phyloP scores from a whole-genome alignment of 2,888 invertebrate genomes.

The Athalia cordata region DNA sequence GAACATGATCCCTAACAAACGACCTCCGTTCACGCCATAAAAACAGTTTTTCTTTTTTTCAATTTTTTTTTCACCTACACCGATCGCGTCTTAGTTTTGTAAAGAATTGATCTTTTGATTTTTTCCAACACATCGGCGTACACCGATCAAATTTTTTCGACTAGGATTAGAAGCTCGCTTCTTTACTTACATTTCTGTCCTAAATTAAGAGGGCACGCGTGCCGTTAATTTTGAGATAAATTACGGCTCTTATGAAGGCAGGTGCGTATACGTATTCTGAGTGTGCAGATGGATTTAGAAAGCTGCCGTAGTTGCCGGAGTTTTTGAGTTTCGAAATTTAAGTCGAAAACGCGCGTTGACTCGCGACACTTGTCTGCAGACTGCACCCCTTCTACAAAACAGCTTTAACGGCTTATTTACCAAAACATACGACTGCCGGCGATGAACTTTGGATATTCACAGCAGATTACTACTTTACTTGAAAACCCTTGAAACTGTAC shows the following conservation, averaged over 20 bases:
- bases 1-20: too few species aligned
- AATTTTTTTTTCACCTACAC: too few species aligned
- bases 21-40: too few species aligned
- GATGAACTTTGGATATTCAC: conserved; percentile 48
- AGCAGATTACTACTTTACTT: neutral
- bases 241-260: conserved; percentile 38
- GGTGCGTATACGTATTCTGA: conserved; percentile 29
- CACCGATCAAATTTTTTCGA: neutral
- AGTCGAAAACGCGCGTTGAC: neutral
- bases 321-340: too few species aligned
- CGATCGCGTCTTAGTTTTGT: too few species aligned
- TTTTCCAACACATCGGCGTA: too few species aligned
- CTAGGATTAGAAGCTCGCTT: neutral
- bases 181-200: neutral
- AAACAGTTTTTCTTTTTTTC: neutral
- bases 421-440: conserved; percentile 40
- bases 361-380: conserved; percentile 36
- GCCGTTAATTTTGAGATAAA: conserved; percentile 1
- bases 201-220: conserved; percentile 5
- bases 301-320: neutral
- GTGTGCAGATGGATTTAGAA: conserved; percentile 4
- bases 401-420: conserved; percentile 48
- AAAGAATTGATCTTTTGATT: too few species aligned
- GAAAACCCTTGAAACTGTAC: conserved; percentile 11
- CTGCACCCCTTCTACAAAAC: conserved; percentile 38